Conservation (phyloP, 2,113 vertebrate species). For the Atlantisia rogersi region DNA sequence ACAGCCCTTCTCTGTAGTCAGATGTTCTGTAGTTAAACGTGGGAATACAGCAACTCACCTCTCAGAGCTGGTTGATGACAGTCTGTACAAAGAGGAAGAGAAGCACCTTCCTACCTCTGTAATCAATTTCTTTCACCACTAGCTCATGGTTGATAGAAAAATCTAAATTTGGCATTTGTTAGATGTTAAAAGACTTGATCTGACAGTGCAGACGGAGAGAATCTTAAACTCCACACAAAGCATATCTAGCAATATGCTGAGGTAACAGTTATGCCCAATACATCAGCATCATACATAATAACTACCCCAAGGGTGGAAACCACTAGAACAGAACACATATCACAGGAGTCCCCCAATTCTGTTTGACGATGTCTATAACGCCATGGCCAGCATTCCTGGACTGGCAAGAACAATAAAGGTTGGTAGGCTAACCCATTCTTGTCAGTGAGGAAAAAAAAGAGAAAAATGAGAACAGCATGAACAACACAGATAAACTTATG, state of each 20-base stretch:
- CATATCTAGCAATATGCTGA: conserved; percentile 4
- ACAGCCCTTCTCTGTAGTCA: neutral
- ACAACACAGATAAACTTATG: neutral
- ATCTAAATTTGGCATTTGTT: neutral
- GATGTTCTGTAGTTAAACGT: neutral
- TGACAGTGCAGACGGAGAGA: neutral
- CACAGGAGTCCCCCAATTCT: neutral
- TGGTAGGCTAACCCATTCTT: neutral
- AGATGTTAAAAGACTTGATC: neutral
- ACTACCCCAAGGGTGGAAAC: neutral
- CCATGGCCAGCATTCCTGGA: neutral
- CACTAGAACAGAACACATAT: neutral
- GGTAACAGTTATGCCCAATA: conserved; percentile 9
- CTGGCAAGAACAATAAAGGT: conserved; percentile 3
- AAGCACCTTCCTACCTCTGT: neutral
- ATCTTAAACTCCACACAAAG: neutral
- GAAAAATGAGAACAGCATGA: neutral
- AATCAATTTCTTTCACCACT: neutral
- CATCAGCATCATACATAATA: neutral
- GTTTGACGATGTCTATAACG: neutral
- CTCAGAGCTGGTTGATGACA: neutral
- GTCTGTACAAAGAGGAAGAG: neutral
- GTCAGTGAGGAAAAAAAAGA: neutral
- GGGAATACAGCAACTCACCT: neutral
- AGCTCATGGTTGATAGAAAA: neutral